These are phyloP conservation scores for Heliconius hermathena DNA, from an alignment of 1,140 invertebrate genomes.

Conservation along the genomic window DNA sequence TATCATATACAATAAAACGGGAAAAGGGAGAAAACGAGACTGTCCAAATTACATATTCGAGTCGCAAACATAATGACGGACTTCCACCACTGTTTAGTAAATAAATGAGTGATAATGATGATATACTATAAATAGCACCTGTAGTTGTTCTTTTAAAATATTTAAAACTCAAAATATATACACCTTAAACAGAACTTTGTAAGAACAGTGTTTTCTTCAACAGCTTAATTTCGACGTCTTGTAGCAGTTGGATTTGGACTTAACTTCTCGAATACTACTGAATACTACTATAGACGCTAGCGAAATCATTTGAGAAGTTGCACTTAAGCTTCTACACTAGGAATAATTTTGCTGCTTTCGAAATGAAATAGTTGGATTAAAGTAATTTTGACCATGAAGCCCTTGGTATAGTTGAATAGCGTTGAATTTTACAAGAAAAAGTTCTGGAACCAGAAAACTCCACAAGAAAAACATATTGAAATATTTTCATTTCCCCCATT, in stretches of 20 bases:
- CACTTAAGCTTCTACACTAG: neutral
- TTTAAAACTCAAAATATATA: neutral
- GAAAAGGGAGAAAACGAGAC: too few species aligned
- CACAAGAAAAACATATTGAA: too few species aligned
- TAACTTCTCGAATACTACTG: neutral
- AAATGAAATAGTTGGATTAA: neutral
- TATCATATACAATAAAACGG: too few species aligned
- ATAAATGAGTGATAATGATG: too few species aligned
- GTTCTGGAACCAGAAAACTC: too few species aligned
- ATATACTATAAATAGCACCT: neutral
- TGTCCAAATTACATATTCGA: too few species aligned
- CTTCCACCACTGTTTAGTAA: too few species aligned
- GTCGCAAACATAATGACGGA: too few species aligned
- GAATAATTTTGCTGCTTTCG: neutral
- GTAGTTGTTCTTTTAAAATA: neutral
- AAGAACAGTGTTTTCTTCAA: neutral
- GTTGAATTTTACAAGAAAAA: neutral
- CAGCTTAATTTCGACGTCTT: neutral
- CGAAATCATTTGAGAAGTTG: neutral
- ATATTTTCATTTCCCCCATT: too few species aligned
- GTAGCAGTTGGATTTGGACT: conserved; percentile 1
- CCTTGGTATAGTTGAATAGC: neutral
- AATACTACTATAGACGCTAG: neutral
- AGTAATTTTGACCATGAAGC: neutral
- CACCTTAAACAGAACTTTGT: neutral